Evolutionary conservation across 2,888 invertebrate species (phyloP), one percentile per base, ranked within the genome.

Genomic region (Parnassius glacialis): DNA sequence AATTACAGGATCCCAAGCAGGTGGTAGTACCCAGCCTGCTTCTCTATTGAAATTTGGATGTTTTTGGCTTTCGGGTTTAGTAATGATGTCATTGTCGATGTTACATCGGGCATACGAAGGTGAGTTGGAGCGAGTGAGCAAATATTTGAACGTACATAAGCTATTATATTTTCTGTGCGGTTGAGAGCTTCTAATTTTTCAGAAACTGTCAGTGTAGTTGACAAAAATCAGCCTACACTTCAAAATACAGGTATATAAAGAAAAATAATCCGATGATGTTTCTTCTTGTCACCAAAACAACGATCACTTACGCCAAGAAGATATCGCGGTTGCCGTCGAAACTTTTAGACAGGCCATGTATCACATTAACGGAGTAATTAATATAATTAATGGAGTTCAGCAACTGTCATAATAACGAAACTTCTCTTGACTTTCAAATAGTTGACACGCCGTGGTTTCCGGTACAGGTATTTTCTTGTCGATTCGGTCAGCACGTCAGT

Each of bases 341-440:
- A 84, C 82, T 84, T 82, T 85, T 87, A 76, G 73, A 78, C 85
- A 88, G 81, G 83, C 80, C 78, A 84, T 86, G 84, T 83, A 88
- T 88, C 83, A 87, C 74, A 76, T 83, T 84, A 87, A 87, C 87
- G 80, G 56, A 45, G 59, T 81, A 84, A 85, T 85, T 87, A 85
- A 80, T 76, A 78, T 85, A 83, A 84, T 84, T 81, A 84, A 83
- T 80, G 76, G 77, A 83, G 83, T 84, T 84, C 70, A 73, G 72
- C 76, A 84, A 86, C 85, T 83, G 79, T 74, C 75, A 78, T 79
- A 75, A 79, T 77, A 78, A 75, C 76, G 74, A 73, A 81, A 81
- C 74, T 83, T 80, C 66, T 71, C 64, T 68, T 65, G 69, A 72
- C 72, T 69, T 67, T 67, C 68, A 74, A 78, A 81, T 81, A 79